phyloP scores from a whole-genome alignment of 2,113 vertebrate species.

The Anseranas semipalmata region DNA sequence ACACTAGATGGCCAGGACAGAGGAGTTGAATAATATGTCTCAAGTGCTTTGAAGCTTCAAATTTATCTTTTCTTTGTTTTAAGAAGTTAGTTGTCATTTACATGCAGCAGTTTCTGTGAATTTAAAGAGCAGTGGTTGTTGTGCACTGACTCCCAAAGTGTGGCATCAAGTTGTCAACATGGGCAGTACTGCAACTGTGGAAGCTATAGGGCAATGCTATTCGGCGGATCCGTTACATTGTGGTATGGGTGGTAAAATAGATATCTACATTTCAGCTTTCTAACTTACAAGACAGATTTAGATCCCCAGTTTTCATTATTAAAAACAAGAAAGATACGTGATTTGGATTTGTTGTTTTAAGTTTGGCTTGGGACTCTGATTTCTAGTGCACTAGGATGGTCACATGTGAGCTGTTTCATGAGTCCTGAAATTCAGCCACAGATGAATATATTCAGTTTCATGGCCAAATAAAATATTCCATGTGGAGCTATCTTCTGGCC shows the following conservation, averaged over 20 bases:
- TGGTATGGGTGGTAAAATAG: neutral
- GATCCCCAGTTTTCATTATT: conserved; percentile 1
- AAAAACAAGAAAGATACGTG: neutral
- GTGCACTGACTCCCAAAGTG: neutral
- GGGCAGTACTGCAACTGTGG: neutral
- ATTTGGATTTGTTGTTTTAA: conserved; percentile 29
- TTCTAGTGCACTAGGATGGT: neutral
- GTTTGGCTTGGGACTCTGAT: conserved; percentile 25
- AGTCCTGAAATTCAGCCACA: conserved; percentile 47
- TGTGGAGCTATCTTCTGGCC: conserved; percentile 42
- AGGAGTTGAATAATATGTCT: neutral
- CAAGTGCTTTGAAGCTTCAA: neutral
- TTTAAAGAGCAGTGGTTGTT: neutral
- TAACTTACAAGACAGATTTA: neutral
- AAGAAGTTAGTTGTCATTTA: neutral
- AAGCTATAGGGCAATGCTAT: neutral
- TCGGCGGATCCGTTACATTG: neutral
- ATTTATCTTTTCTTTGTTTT: neutral
- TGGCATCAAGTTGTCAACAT: neutral
- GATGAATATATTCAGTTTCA: conserved; percentile 7
- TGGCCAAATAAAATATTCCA: conserved; percentile 56
- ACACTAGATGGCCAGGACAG: neutral
- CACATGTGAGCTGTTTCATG: conserved; percentile 17
- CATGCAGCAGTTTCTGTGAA: neutral
- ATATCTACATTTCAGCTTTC: neutral